Conservation (phyloP, 2,797 vertebrate genomes). For the Agapornis canus region DNA sequence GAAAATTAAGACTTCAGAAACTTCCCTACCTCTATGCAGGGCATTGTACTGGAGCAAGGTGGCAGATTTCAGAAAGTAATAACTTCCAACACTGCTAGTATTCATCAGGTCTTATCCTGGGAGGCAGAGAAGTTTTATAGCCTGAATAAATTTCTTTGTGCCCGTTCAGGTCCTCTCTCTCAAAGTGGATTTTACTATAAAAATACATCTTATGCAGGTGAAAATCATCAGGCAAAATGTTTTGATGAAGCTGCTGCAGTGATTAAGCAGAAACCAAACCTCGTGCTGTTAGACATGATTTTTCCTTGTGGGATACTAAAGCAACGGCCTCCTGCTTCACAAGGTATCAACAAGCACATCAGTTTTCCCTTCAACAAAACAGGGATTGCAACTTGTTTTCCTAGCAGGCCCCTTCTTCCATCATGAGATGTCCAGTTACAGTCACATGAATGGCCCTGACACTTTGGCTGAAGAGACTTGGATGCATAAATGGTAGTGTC, state of each 20-base stretch:
- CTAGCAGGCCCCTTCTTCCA: not conserved
- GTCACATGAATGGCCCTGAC: too few relatives aligned
- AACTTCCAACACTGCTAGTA: not conserved
- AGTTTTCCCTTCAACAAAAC: not conserved
- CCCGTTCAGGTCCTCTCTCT: not conserved
- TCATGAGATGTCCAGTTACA: fast-evolving
- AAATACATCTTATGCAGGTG: not conserved
- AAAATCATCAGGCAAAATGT: not conserved
- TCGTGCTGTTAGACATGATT: not conserved
- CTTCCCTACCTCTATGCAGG: fast-evolving
- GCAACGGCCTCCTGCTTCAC: not conserved
- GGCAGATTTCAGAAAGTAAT: not conserved
- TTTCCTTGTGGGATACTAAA: not conserved
- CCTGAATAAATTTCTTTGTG: not conserved
- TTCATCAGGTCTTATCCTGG: not conserved
- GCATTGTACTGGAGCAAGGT: not conserved
- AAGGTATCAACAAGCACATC: not conserved
- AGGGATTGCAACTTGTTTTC: not conserved
- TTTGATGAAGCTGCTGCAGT: not conserved
- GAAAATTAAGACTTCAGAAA: not conserved
- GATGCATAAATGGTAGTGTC: not conserved
- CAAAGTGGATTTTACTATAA: not conserved
- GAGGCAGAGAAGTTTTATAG: not conserved
- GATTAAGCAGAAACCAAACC: not conserved
- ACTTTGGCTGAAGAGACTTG: not conserved